These are phyloP conservation scores for Drosophila pseudotalamancana DNA, from an alignment of 2,888 invertebrate genomes.

Conservation along the genomic window DNA sequence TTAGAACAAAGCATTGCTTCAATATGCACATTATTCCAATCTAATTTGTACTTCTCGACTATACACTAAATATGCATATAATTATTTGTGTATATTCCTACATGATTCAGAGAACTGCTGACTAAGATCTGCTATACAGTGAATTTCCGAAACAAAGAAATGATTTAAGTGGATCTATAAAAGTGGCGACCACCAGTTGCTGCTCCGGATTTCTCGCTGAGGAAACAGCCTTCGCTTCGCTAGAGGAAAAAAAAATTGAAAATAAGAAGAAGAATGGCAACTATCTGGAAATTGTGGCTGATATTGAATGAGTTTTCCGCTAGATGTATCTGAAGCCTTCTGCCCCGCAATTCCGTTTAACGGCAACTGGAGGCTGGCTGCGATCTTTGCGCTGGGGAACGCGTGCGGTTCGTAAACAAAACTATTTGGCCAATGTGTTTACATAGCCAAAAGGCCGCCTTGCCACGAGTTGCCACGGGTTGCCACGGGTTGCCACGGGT, in stretches of 20 bases:
- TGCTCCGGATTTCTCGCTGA: not conserved
- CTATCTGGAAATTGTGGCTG: conserved; percentile 15
- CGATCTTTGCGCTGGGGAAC: not conserved
- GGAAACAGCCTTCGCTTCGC: not conserved
- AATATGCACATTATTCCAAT: too few relatives aligned
- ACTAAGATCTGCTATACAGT: too few relatives aligned
- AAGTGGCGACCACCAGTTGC: conserved; percentile 8
- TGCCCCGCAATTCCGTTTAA: conserved; percentile 21
- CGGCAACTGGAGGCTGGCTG: conserved; percentile 9
- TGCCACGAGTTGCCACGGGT: conserved; percentile 34
- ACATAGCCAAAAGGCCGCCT: conserved; percentile 17
- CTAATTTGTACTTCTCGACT: too few relatives aligned
- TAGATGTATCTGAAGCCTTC: not conserved
- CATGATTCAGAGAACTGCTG: too few relatives aligned
- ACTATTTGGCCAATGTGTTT: conserved; percentile 28
- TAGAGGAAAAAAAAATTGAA: not conserved
- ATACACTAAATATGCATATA: not conserved
- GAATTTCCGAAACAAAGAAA: too few relatives aligned
- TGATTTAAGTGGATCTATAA: too few relatives aligned
- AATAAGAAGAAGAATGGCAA: too few relatives aligned
- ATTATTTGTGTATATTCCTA: not conserved
- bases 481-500: conserved; percentile 37
- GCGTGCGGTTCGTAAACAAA: conserved; percentile 20
- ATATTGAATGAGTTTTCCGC: conserved; percentile 25
- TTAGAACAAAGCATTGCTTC: too few relatives aligned